Percentiles rank a stretch among this genome's conserved stretches.
Evolutionary conservation across 2,113 vertebrate genomes (phyloP).

Genomic region (Tetraodon nigroviridis): DNA sequence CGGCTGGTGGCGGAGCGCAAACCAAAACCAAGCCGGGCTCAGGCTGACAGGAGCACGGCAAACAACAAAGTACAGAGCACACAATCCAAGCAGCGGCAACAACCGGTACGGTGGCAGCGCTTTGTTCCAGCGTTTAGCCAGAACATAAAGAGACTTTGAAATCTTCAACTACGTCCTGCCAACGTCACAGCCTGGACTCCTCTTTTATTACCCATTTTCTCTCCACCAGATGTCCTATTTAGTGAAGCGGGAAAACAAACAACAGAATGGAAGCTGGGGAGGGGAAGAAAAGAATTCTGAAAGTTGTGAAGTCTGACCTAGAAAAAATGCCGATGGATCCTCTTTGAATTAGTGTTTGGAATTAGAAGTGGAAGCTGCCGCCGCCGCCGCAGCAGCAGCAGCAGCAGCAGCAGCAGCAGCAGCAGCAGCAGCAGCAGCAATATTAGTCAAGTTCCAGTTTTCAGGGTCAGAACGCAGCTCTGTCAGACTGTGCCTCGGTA

Average conservation of each 20-base stretch:
- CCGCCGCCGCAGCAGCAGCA: background rate
- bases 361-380: constrained; percentile 47
- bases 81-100: too few relatives aligned
- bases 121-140: too few relatives aligned
- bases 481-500: too few relatives aligned
- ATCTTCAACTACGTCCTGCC: constrained; percentile 17
- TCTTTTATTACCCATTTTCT: background rate
- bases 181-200: constrained; percentile 11
- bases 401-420: too few relatives aligned
- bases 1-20: too few relatives aligned
- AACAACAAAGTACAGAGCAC: too few relatives aligned
- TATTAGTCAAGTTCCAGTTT: constrained; percentile 29
- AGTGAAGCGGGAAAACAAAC: constrained; percentile 14
- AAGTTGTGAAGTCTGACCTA: constrained; percentile 50
- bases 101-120: too few relatives aligned
- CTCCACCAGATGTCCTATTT: constrained; percentile 18
- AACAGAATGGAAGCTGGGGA: constrained; percentile 1
- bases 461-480: constrained; percentile 33
- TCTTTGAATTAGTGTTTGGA: constrained; percentile 57
- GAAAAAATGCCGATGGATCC: constrained; percentile 46
- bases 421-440: background rate
- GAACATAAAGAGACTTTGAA: too few relatives aligned
- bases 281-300: constrained; percentile 17
- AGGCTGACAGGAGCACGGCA: too few relatives aligned
- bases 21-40: too few relatives aligned